phyloP scores from a whole-genome alignment of 2,113 vertebrate species.

The Bungarus multicinctus region DNA sequence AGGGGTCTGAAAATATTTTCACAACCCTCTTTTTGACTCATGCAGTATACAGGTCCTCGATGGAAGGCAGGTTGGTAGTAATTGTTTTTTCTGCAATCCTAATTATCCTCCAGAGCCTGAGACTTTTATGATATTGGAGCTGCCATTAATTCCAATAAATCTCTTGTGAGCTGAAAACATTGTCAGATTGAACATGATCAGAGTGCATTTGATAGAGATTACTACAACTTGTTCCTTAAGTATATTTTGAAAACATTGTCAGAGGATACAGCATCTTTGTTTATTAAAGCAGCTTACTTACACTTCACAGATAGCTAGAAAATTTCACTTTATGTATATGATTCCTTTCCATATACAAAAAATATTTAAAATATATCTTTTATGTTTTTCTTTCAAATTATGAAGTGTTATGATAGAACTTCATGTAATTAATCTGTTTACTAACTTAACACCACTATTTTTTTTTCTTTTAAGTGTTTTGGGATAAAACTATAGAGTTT shows the following conservation, averaged over 20 bases:
- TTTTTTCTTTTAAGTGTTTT: neutral
- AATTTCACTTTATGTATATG: neutral
- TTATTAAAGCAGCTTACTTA: neutral
- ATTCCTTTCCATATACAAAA: neutral
- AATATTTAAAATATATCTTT: neutral
- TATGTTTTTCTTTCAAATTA: neutral
- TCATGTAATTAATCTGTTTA: neutral
- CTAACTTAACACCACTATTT: neutral
- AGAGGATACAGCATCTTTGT: neutral
- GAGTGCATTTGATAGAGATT: neutral
- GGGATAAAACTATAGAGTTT: neutral
- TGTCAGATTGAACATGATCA: neutral
- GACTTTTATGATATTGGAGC: neutral
- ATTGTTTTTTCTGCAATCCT: no score
- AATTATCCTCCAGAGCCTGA: no score
- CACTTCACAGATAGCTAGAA: neutral
- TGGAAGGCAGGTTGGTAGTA: no score
- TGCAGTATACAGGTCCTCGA: no score
- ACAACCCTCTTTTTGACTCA: no score
- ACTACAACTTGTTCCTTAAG: neutral
- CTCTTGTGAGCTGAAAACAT: neutral
- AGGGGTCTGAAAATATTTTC: no score
- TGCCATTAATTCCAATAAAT: neutral
- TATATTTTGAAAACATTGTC: neutral
- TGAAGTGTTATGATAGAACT: neutral